These are phyloP conservation scores for Engystomops pustulosus DNA, from an alignment of 2,113 vertebrate genomes.

Conservation along the genomic window DNA sequence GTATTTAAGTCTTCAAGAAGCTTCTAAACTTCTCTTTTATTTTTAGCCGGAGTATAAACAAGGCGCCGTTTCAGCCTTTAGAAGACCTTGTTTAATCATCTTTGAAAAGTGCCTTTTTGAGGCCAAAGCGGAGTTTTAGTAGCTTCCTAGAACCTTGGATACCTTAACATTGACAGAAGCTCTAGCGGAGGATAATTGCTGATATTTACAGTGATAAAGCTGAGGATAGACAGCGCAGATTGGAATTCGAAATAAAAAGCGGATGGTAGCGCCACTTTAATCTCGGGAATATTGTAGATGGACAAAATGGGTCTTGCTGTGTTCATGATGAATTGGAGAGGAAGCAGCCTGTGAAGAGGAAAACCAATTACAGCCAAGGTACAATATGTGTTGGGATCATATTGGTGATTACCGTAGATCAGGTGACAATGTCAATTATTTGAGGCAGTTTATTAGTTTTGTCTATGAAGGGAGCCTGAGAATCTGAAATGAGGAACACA, in stretches of 20 bases:
- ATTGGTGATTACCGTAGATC: not conserved
- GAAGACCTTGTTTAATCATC: no score
- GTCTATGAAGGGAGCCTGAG: not conserved
- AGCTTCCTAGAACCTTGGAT: no score
- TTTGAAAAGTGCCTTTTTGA: not conserved
- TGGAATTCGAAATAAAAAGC: conserved; percentile 2
- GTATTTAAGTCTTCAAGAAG: no score
- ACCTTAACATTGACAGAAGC: not conserved
- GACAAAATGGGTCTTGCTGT: not conserved
- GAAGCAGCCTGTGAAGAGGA: conserved; percentile 9
- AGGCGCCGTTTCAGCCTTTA: no score
- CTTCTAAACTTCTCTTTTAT: no score
- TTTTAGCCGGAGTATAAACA: no score
- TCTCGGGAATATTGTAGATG: conserved; percentile 16
- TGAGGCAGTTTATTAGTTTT: not conserved
- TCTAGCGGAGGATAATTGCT: not conserved
- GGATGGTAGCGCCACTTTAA: conserved; percentile 5
- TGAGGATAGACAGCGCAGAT: not conserved
- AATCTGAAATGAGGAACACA: conserved; percentile 22
- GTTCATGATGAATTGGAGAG: conserved; percentile 35
- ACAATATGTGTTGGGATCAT: conserved; percentile 8
- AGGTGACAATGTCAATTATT: conserved; percentile 12
- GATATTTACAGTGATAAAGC: conserved; percentile 11
- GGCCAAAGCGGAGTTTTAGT: not conserved
- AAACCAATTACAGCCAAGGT: conserved; percentile 24